Base-by-base conservation (phyloP, 2,113 vertebrate genomes). In the Elachura formosa region DNA sequence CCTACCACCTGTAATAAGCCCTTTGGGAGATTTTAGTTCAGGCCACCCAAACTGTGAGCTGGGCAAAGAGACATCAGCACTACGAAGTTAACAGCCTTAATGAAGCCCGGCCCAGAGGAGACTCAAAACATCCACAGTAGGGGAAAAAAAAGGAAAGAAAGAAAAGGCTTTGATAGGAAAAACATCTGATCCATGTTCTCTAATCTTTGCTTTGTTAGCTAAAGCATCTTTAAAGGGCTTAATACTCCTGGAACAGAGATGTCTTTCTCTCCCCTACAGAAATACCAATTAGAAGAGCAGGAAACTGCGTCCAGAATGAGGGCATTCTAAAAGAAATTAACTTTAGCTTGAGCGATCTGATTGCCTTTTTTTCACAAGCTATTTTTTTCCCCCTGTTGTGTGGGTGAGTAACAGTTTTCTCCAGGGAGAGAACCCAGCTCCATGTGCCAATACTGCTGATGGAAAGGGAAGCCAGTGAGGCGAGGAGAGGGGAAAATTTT, bases 31-130 rank as follows among this genome's bases (percentile, higher is more conserved):
- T 84, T 93, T 97, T 97, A 97, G 97, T 91, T 96, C 84, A 96
- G 98, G 98, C 99, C 99, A 99, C 98, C 98, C 99, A 99, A 97
- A 98, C 97, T 95, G 98, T 97, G 95, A 95, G 93, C 88, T 93
- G 95, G 96, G 96, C 94, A 92, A 89, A 96, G 93, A 97, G 94
- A 91, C 85, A 91, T 94, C 89, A 82, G 94, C 36, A 5, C 93
- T 73, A 82, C 38, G 73, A 94, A 96, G 93, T 96, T 94, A 97
- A 94, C 96, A 96, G 92, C 88, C 94, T 94, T 95, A 95, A 95
- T 95, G 94, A 96, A 97, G 96, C 92, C 92, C 59, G 66, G 77
- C 92, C 92, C 90, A 77, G 72, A 82, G 67, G 93, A 96, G 96
- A 93, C 94, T 94, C 73, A 61, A 76, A 87, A 87, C 89, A 80